These are phyloP conservation scores for Osmerus eperlanus DNA, from an alignment of 2,113 vertebrate species.

Conservation along the genomic window DNA sequence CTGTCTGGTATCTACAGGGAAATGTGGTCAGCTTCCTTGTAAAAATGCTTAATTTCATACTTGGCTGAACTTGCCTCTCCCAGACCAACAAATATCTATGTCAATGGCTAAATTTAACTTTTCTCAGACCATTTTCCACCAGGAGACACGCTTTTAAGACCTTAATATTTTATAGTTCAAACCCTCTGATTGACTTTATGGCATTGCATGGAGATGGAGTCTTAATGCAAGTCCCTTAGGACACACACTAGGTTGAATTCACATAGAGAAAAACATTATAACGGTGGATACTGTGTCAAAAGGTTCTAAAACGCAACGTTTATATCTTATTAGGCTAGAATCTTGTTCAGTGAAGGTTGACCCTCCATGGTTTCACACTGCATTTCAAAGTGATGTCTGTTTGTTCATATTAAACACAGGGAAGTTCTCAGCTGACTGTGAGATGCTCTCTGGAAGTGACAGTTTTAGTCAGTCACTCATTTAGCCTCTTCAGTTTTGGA, in stretches of 20 bases:
- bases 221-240: constrained; percentile 47
- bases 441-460: too few relatives aligned
- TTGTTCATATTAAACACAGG: too few relatives aligned
- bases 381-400: too few relatives aligned
- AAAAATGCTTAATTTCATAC: not conserved
- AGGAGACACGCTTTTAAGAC: constrained; percentile 70
- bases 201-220: constrained; percentile 31
- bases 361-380: too few relatives aligned
- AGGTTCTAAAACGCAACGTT: too few relatives aligned
- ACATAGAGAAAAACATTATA: too few relatives aligned
- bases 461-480: not conserved
- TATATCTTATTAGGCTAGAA: too few relatives aligned
- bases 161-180: constrained; percentile 69
- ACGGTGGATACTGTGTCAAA: too few relatives aligned
- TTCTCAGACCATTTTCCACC: constrained; percentile 51
- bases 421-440: too few relatives aligned
- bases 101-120: constrained; percentile 64
- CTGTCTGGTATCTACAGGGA: not conserved
- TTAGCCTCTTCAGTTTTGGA: not conserved
- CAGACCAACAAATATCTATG: constrained; percentile 57
- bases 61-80: not conserved
- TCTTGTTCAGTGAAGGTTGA: too few relatives aligned
- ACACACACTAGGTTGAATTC: constrained; percentile 5
- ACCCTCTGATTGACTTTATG: constrained; percentile 59
- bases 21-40: not conserved